phyloP scores from a whole-genome alignment of 2,888 invertebrate species.

The Callosobruchus maculatus region DNA sequence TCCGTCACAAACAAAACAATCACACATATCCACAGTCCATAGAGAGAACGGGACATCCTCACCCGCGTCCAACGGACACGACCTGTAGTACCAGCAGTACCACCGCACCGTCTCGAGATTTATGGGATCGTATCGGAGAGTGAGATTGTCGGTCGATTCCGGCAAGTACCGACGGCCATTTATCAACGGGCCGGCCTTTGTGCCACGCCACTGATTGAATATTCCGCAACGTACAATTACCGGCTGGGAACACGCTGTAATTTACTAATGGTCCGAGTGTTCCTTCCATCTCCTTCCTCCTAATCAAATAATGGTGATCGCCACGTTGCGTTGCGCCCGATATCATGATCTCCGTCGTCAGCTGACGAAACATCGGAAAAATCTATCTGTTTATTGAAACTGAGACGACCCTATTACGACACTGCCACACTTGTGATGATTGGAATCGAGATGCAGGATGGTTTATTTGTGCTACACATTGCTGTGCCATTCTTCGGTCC shows the following conservation, averaged over 20 bases:
- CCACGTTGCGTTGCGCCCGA: neutral
- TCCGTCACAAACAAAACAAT: neutral
- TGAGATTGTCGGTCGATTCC: neutral
- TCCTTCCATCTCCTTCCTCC: neutral
- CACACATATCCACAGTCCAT: too few relatives aligned
- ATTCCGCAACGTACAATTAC: neutral
- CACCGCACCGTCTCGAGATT: neutral
- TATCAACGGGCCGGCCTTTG: neutral
- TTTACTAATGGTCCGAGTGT: neutral
- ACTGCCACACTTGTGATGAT: too few relatives aligned
- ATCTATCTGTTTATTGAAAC: neutral
- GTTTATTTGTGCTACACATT: too few relatives aligned
- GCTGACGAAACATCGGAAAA: neutral
- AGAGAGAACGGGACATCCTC: neutral
- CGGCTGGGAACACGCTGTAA: neutral
- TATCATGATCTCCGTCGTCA: neutral
- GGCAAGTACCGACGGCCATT: neutral
- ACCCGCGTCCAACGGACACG: neutral
- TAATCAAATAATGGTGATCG: neutral
- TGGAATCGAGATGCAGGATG: too few relatives aligned
- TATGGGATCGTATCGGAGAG: neutral
- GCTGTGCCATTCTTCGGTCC: too few relatives aligned
- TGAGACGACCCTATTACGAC: too few relatives aligned
- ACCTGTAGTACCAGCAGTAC: neutral
- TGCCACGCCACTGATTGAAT: neutral